Evolutionary conservation across 92 coral and sea anemone genomes (phyloP), one percentile per base, ranked within the genome.

Genomic region (Porites lobata): DNA sequence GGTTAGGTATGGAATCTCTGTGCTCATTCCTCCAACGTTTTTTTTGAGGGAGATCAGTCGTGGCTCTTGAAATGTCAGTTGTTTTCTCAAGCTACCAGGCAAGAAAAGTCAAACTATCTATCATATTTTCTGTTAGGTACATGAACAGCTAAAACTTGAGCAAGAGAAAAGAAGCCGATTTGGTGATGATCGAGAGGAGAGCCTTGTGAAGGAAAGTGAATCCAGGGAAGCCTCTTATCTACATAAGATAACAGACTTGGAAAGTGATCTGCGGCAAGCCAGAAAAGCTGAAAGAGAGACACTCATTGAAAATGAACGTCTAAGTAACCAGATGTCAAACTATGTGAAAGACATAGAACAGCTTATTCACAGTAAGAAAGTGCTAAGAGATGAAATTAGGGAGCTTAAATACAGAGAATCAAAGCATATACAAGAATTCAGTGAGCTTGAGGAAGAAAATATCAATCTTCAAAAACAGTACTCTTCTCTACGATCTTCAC

Each of bases 131-230:
- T 66, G 21, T 1, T 83, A 98, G 99, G 92, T 89, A 54, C 94
- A 96, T 65, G 99, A 98, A 52, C 99, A 98, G 66, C 91, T 98
- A 7, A 95, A 96, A 86, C 95, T 96, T 68, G 99, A 98, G 79
- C 96, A 98, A 85, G 96, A 94, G 79, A 98, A 98, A 72, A 87
- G 98, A 64, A 98, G 92, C 81, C 89, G 94, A 74, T 98, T 98
- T 89, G 99, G 99, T 38, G 99, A 98, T 87, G 99, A 94, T 52
- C 89, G 98, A 9, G 97, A 98, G 59, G 99, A 98, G 38, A 94
- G 93, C 54, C 88, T 98, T 8, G 99, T 98, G 59, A 89, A 95
- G 59, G 99, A 98, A 71, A 98, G 99, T 52, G 99, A 98, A 75
- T 90, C 98, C n/a, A 93, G 99, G 15, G 99, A 98, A 77, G 99